Conservation (phyloP, 2,797 vertebrate species). For the Carapus acus region DNA sequence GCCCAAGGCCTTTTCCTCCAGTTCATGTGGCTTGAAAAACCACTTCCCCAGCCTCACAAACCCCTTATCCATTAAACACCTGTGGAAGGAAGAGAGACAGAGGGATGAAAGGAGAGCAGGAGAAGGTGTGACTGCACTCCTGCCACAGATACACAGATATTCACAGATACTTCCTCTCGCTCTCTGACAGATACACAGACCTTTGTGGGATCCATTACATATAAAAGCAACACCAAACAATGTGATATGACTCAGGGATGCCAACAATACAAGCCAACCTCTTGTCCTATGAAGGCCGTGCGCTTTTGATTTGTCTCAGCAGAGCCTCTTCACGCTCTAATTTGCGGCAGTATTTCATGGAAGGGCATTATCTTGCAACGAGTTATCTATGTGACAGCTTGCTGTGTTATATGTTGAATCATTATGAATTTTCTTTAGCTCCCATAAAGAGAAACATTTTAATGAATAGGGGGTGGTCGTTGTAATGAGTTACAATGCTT, state of each 20-base stretch:
- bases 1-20: slow-evolving; percentile 85
- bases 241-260: too few relatives aligned
- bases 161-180: too few relatives aligned
- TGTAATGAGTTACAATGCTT: not conserved
- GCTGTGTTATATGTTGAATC: not conserved
- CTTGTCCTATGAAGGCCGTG: too few relatives aligned
- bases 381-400: not conserved
- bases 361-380: not conserved
- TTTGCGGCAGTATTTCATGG: not conserved
- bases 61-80: slow-evolving; percentile 96
- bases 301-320: not conserved
- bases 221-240: too few relatives aligned
- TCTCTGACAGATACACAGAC: too few relatives aligned
- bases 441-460: not conserved
- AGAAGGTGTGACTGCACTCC: not conserved
- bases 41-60: slow-evolving; percentile 93
- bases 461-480: not conserved
- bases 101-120: not conserved
- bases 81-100: slow-evolving; percentile 44
- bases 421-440: not conserved
- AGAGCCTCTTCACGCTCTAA: not conserved
- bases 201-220: too few relatives aligned
- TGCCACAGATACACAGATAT: too few relatives aligned
- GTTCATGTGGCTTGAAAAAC: slow-evolving; percentile 92
- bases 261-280: too few relatives aligned